phyloP scores from a whole-genome alignment of 2,797 vertebrate genomes.

The Micrastur ruficollis region DNA sequence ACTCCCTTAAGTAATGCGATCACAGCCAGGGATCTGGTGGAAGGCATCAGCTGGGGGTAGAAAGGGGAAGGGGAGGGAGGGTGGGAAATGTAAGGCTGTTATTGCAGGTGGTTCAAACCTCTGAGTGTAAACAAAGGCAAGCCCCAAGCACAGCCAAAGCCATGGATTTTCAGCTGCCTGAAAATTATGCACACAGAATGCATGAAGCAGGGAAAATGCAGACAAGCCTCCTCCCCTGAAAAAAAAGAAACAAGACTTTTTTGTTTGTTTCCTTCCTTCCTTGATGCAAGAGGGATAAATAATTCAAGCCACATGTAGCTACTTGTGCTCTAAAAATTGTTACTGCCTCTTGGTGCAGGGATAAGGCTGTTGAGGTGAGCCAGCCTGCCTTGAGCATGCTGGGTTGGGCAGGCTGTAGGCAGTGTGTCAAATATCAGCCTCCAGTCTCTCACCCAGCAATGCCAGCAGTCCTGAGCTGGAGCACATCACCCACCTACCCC shows the following conservation, averaged over 20 bases:
- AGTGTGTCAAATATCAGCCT: background rate
- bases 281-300: conserved; percentile 74
- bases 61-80: background rate
- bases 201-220: background rate
- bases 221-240: background rate
- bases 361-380: conserved; percentile 36
- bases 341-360: conserved; percentile 58
- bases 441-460: background rate
- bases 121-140: conserved; percentile 29
- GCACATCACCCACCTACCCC: background rate
- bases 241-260: background rate
- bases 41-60: background rate
- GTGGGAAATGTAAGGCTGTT: background rate
- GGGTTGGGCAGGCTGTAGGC: background rate
- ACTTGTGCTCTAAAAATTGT: conserved; percentile 75
- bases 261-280: background rate
- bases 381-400: background rate
- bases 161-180: conserved; percentile 6
- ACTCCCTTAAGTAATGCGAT: background rate
- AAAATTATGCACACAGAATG: background rate
- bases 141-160: background rate
- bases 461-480: background rate
- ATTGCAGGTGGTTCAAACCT: background rate
- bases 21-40: background rate
- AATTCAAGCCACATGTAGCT: conserved; percentile 78